Conservation (phyloP, 2,797 vertebrate genomes). For the Dermochelys coriacea region DNA sequence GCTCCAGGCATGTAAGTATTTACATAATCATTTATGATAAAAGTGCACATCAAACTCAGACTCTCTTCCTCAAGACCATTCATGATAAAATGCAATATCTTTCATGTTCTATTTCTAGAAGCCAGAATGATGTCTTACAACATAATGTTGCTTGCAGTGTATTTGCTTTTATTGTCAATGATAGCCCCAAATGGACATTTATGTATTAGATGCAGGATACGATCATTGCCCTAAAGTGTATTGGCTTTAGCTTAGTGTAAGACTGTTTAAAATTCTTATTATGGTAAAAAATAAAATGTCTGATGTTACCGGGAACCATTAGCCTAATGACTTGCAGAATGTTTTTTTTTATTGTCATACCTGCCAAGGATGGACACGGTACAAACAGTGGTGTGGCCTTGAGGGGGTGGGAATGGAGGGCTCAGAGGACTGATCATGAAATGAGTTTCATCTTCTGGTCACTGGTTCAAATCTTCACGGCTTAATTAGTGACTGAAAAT, state of each 20-base stretch:
- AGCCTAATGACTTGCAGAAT: not conserved
- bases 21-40: conserved; percentile 35
- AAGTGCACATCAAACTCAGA: not conserved
- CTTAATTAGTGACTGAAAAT: not conserved
- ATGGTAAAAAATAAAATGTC: not conserved
- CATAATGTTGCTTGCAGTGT: conserved; percentile 30
- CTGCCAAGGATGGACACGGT: conserved; percentile 22
- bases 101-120: conserved; percentile 44
- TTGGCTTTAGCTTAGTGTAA: not conserved
- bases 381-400: not conserved
- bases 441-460: not conserved
- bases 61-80: conserved; percentile 20
- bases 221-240: conserved; percentile 36
- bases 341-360: conserved; percentile 1
- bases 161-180: conserved; percentile 46
- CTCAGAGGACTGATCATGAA: conserved; percentile 4
- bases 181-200: conserved; percentile 51
- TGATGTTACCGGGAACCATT: conserved; percentile 44
- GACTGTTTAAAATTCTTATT: not conserved
- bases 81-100: conserved; percentile 30
- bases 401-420: conserved; percentile 1
- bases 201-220: conserved; percentile 28
- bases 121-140: conserved; percentile 32
- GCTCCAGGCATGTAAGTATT: conserved; percentile 34
- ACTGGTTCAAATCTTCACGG: not conserved